Evolutionary conservation across 2,888 invertebrate genomes (phyloP), one percentile per base, ranked within the genome.

Genomic region (Aporophyla lueneburgensis): DNA sequence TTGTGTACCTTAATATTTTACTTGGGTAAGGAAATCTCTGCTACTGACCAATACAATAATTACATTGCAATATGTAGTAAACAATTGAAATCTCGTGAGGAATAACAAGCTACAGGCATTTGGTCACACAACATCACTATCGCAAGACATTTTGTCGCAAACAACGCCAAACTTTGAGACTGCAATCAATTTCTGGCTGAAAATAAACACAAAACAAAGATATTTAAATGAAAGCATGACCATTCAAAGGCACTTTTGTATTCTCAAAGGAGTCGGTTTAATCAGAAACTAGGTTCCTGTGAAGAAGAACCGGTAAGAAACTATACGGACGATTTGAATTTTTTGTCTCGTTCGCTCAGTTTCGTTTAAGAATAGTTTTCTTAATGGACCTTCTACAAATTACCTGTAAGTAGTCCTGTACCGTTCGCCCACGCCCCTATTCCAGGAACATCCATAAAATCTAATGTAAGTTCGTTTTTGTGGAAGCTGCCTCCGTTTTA

Each of bases 381-480:
- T 1, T 33, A 51, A 24, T 78, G 24, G 5, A 72, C 78, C 78
- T 82, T 72, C 78, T 82, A 54, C 1, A 53, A 5, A 7, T 68
- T 21, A 12, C 49, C 54, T 66, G 65, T 24, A 7, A 14, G 27
- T 56, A 27, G 56, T 21, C 10, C 19, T 19, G 53, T 49, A 19
- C 33, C 33, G 51, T 19, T 1, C 46, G 24, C 12, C 9, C 54
- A 9, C 51, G 19, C 72, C 43, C 61, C 56, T 51, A 9, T 74
- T 56, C 78, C 58, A 51, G 14, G 76, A 75, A 83, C 49, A 76
- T 68, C 76, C 80, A 74, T 76, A 74, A 66, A 67, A 76, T 74
- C 53, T 65, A 76, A 76, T 40, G 73, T 74, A 71, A 74, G 71
- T 74, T 76, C 74, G 65, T 72, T 71, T 80, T 67, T 49, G 40